Percentiles rank a stretch among this genome's conserved stretches.
Evolutionary conservation across 1,140 invertebrate genomes (phyloP).

Genomic region (Scaptomyza graminum): DNA sequence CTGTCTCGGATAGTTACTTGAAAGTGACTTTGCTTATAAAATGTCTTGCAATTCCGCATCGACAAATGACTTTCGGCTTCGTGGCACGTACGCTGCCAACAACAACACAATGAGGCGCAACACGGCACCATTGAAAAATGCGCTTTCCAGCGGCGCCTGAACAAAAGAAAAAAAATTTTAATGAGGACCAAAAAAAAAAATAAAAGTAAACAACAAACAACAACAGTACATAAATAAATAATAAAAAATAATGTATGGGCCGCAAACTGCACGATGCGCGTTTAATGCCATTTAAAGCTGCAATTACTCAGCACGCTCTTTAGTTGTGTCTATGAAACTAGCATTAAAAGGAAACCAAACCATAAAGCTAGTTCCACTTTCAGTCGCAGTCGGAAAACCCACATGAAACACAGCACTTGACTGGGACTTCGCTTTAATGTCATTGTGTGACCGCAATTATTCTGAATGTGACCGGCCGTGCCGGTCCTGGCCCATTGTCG

Average conservation of each 20-base stretch:
- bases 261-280: conserved; percentile 66
- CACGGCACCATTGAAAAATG: conserved; percentile 29
- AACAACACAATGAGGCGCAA: conserved; percentile 16
- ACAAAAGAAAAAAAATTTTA: too few species aligned
- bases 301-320: conserved; percentile 77
- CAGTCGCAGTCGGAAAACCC: conserved; percentile 2
- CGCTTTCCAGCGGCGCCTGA: conserved; percentile 30
- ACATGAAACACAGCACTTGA: conserved; percentile 33
- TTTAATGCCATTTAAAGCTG: conserved; percentile 80
- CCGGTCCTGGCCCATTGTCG: conserved; percentile 36
- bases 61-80: conserved; percentile 67
- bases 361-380: conserved; percentile 4
- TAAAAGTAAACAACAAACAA: neutral
- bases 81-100: conserved; percentile 45
- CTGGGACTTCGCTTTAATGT: conserved; percentile 75
- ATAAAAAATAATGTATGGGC: conserved; percentile 34
- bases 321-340: conserved; percentile 35
- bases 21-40: conserved; percentile 63
- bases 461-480: conserved; percentile 43
- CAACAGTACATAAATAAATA: conserved; percentile 46
- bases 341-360: conserved; percentile 15
- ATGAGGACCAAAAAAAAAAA: conserved; percentile 18
- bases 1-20: conserved; percentile 54
- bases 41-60: conserved; percentile 58
- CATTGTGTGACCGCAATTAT: conserved; percentile 76